Evolutionary conservation across 2,888 invertebrate genomes (phyloP).

Genomic region (Pyrrhosoma nymphula): DNA sequence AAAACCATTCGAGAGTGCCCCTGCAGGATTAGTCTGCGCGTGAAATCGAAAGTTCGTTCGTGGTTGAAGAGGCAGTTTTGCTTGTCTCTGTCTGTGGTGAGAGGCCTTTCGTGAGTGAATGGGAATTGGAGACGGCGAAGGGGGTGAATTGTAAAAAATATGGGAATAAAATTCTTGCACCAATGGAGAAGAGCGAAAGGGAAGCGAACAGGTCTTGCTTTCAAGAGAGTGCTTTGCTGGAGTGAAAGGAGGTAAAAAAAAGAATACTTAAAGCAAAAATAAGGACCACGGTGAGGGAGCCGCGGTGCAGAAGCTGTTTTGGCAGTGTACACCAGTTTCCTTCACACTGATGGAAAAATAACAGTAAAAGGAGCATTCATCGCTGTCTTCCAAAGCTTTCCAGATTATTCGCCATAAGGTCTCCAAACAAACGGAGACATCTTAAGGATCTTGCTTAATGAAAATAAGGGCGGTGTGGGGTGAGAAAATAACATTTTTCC

Average conservation of each 20-base stretch:
- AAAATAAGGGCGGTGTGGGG: not conserved
- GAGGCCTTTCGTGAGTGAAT: no score
- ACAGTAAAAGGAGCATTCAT: not conserved
- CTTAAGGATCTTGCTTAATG: not conserved
- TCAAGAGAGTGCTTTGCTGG: not conserved
- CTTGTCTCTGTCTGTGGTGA: no score
- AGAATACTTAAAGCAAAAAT: not conserved
- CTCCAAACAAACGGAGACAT: not conserved
- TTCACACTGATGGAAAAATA: not conserved
- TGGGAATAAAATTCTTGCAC: not conserved
- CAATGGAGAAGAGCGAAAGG: not conserved
- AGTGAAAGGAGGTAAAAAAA: not conserved
- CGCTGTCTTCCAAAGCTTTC: not conserved
- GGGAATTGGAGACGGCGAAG: no score
- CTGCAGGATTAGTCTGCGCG: no score
- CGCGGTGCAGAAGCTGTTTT: not conserved
- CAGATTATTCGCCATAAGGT: not conserved
- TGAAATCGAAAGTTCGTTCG: no score
- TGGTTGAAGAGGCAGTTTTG: no score
- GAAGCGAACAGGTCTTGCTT: not conserved
- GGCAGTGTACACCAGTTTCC: not conserved
- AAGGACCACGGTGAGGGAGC: not conserved
- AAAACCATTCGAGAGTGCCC: no score
- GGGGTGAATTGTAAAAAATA: not conserved
- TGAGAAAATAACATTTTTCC: not conserved